phyloP scores from a whole-genome alignment of 1,140 invertebrate genomes.

The Matsumurasca onukii region DNA sequence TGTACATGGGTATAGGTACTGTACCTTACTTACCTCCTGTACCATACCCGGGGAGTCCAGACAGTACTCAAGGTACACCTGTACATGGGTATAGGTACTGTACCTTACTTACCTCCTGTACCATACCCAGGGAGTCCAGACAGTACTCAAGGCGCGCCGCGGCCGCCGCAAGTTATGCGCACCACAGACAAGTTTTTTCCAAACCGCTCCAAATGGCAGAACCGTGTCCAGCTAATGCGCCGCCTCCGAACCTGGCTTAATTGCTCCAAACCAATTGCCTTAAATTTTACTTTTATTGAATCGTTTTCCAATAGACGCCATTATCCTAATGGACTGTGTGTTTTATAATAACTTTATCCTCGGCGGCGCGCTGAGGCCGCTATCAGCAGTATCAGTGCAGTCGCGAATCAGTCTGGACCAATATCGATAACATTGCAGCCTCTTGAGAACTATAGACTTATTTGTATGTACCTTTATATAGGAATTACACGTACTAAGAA shows the following conservation, averaged over 20 bases:
- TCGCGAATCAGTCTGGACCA: too few species aligned
- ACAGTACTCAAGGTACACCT: too few species aligned
- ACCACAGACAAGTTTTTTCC: conserved; percentile 23
- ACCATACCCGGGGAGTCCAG: too few species aligned
- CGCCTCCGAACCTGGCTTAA: conserved; percentile 11
- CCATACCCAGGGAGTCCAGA: too few species aligned
- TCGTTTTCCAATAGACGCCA: conserved; percentile 26
- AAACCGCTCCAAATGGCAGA: conserved; percentile 23
- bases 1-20: too few species aligned
- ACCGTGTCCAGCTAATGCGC: conserved; percentile 18
- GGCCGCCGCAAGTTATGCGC: conserved; percentile 16
- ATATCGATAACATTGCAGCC: too few species aligned
- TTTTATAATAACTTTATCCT: conserved; percentile 25
- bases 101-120: too few species aligned
- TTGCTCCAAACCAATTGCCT: conserved; percentile 26
- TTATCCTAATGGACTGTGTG: conserved; percentile 18
- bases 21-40: too few species aligned
- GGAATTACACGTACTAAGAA: too few species aligned
- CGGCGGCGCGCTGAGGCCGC: neutral
- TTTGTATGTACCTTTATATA: too few species aligned
- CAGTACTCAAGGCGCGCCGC: neutral
- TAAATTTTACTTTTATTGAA: conserved; percentile 28
- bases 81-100: too few species aligned
- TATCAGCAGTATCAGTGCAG: neutral
- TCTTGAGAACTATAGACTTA: too few species aligned